A percentile compares a stretch with the other conserved stretches of the same genome.
phyloP scores from a whole-genome alignment of 2,113 vertebrate species.

The Dendropsophus ebraccatus region DNA sequence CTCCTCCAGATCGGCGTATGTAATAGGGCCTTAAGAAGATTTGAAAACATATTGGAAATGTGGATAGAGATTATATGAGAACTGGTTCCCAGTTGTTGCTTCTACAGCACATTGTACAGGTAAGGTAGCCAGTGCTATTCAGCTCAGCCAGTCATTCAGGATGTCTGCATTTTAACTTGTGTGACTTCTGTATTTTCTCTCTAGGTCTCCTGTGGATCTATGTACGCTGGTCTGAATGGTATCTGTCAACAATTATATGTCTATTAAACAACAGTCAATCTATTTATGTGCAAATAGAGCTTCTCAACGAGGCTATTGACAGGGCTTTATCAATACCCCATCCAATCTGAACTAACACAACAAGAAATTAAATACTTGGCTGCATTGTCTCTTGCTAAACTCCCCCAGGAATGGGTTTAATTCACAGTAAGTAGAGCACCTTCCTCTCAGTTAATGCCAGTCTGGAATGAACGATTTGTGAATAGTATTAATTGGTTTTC shows the following conservation, averaged over 20 bases:
- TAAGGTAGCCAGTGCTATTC: not conserved
- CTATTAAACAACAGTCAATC: conserved; percentile 99
- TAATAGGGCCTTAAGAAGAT: no score
- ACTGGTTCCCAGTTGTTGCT: not conserved
- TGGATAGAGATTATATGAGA: not conserved
- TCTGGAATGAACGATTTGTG: conserved; percentile 64
- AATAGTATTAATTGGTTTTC: conserved; percentile 57
- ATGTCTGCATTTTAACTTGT: not conserved
- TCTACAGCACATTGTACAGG: not conserved
- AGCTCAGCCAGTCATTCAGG: not conserved
- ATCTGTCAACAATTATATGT: conserved; percentile 99
- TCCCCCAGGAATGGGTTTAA: conserved; percentile 54
- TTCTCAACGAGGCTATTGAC: conserved; percentile 87
- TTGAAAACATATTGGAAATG: not conserved
- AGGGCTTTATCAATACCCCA: conserved; percentile 87
- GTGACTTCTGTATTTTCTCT: not conserved
- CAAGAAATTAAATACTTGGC: conserved; percentile 78
- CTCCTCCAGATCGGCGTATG: not conserved
- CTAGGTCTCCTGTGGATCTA: not conserved
- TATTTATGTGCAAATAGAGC: conserved; percentile 90
- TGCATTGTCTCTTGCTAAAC: conserved; percentile 68
- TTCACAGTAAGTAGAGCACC: conserved; percentile 38
- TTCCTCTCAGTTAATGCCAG: conserved; percentile 56
- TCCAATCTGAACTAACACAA: conserved; percentile 81
- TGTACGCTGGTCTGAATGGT: conserved; percentile 80